These are phyloP conservation scores for Horisme vitalbata DNA, from an alignment of 2,888 invertebrate genomes.

Conservation along the genomic window DNA sequence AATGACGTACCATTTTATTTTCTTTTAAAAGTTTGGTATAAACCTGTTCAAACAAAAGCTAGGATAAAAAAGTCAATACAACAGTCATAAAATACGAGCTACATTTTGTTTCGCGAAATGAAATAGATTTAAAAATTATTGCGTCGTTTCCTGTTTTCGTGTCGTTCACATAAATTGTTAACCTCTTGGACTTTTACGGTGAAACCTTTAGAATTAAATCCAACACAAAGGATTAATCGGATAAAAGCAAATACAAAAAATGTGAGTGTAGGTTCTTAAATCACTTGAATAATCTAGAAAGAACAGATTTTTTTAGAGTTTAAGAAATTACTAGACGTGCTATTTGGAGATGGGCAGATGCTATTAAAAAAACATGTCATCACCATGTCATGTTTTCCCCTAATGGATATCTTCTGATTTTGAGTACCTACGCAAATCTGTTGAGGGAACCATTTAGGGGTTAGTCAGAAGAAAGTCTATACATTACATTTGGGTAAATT, in stretches of 20 bases:
- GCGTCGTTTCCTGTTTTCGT: constrained; percentile 35
- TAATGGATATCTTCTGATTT: too few species aligned
- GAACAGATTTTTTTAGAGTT: constrained; percentile 9
- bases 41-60: constrained; percentile 3
- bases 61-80: constrained; percentile 13
- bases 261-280: constrained; percentile 38
- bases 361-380: too few species aligned
- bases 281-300: constrained; percentile 18
- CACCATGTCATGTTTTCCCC: too few species aligned
- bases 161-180: constrained; percentile 30
- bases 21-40: too few species aligned
- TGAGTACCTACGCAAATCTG: too few species aligned
- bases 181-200: constrained; percentile 36
- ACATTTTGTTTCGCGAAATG: constrained; percentile 36
- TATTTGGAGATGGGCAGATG: too few species aligned
- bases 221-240: constrained; percentile 45
- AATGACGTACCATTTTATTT: too few species aligned
- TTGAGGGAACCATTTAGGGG: too few species aligned
- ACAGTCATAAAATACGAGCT: constrained; percentile 25
- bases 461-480: too few species aligned
- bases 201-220: constrained; percentile 38
- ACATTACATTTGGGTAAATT: too few species aligned
- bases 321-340: background rate
- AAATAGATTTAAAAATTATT: constrained; percentile 33
- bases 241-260: constrained; percentile 54